These are phyloP conservation scores for Etheostoma cragini DNA, from an alignment of 2,113 vertebrate species.

Conservation along the genomic window DNA sequence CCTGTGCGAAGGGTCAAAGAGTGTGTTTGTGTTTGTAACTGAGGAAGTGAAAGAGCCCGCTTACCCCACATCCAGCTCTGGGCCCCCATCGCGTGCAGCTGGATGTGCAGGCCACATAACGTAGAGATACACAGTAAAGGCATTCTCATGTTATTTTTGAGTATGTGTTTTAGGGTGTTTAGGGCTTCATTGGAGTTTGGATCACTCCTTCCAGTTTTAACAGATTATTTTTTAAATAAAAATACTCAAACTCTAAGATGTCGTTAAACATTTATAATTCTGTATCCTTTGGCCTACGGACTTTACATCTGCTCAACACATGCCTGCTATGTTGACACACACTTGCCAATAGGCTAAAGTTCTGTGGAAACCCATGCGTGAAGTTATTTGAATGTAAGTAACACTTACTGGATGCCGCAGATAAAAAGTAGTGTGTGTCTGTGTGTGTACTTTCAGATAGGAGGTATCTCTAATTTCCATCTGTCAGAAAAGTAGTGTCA, in stretches of 20 bases:
- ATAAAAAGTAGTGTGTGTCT: background rate
- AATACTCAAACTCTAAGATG: background rate
- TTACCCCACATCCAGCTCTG: constrained; percentile 31
- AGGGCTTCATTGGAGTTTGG: background rate
- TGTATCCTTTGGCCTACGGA: background rate
- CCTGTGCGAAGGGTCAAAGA: constrained; percentile 69
- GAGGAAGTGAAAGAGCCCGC: constrained; percentile 73
- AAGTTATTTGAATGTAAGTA: constrained; percentile 22
- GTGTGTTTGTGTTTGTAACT: constrained; percentile 66
- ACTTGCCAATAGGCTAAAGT: constrained; percentile 9
- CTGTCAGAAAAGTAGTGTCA: background rate
- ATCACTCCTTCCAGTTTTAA: background rate
- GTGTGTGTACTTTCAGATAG: background rate
- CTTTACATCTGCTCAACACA: background rate
- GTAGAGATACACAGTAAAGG: background rate
- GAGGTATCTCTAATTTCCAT: background rate
- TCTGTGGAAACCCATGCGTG: constrained; percentile 6
- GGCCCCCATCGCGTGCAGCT: constrained; percentile 68
- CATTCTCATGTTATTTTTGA: background rate
- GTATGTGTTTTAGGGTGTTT: background rate
- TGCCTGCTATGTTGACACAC: constrained; percentile 14
- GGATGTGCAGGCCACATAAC: constrained; percentile 24
- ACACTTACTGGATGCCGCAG: background rate
- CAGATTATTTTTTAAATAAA: background rate
- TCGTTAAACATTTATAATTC: background rate